Evolutionary conservation across 1,140 invertebrate species (phyloP).

Genomic region (Metaphire vulgaris): DNA sequence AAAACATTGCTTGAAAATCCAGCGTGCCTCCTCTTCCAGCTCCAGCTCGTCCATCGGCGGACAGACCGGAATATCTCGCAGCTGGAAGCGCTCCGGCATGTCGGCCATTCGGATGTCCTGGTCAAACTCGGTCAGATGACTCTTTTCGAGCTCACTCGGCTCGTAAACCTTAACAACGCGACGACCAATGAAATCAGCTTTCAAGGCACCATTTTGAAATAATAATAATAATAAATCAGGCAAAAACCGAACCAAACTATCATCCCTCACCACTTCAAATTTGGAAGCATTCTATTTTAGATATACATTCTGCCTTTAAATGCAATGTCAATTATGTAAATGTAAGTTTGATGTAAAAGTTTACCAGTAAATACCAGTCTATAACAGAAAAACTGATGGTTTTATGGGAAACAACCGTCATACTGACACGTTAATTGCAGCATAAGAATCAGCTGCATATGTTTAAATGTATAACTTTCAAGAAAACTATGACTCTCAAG

Average conservation of each 20-base stretch:
- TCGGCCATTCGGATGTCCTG: constrained; percentile 66
- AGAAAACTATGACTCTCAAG: no score
- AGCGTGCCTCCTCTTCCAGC: constrained; percentile 87
- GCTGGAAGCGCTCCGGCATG: constrained; percentile 66
- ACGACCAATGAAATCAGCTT: background rate
- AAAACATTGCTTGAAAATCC: constrained; percentile 95
- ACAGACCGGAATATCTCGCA: constrained; percentile 74
- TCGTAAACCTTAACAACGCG: constrained; percentile 68
- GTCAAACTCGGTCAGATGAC: constrained; percentile 89
- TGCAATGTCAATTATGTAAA: background rate
- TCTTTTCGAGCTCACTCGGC: constrained; percentile 90
- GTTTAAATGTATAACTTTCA: no score
- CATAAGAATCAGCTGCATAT: no score
- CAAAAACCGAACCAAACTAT: background rate
- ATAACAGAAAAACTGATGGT: background rate
- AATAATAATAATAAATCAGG: background rate
- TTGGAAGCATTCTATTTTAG: background rate
- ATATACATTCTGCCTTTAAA: background rate
- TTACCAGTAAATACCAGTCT: background rate
- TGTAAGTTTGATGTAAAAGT: background rate
- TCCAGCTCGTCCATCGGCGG: constrained; percentile 66
- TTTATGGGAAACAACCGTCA: background rate
- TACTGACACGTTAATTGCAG: no score
- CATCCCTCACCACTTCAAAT: background rate
- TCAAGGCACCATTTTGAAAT: background rate